Percentiles rank a stretch among this genome's conserved stretches.
Conservation (phyloP, 2,888 invertebrate genomes). For the Prenolepis imparis region DNA sequence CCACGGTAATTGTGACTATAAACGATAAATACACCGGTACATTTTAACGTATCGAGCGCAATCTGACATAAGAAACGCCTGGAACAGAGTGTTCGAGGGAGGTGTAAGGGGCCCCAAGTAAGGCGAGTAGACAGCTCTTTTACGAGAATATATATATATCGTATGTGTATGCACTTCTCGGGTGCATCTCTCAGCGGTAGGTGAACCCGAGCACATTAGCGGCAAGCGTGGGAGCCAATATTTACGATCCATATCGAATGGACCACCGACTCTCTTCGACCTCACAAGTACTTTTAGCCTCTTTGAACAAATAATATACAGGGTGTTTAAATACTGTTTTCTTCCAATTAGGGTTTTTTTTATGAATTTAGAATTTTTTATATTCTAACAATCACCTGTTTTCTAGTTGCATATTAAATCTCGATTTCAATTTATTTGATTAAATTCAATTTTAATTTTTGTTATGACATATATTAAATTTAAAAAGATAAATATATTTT, state of each 20-base stretch:
- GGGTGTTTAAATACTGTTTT: not conserved
- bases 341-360: not conserved
- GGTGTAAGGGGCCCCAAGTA: constrained; percentile 15
- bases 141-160: constrained; percentile 14
- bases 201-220: constrained; percentile 68
- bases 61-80: constrained; percentile 20
- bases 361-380: constrained; percentile 10
- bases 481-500: not conserved
- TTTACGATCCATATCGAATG: constrained; percentile 61
- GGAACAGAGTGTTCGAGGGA: constrained; percentile 24
- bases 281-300: constrained; percentile 8
- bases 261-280: constrained; percentile 22
- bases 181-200: constrained; percentile 57
- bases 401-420: not conserved
- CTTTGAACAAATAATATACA: not conserved
- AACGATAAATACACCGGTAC: too few relatives aligned
- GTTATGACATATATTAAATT: not conserved
- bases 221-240: constrained; percentile 72
- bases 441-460: not conserved
- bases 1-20: not conserved
- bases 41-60: not conserved
- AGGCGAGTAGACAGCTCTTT: constrained; percentile 22
- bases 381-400: not conserved
- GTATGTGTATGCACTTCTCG: constrained; percentile 4
- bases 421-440: constrained; percentile 10